Percentiles rank a stretch among this genome's conserved stretches.
phyloP scores from a whole-genome alignment of 2,797 vertebrate species.

The Ctenopoma multispine region DNA sequence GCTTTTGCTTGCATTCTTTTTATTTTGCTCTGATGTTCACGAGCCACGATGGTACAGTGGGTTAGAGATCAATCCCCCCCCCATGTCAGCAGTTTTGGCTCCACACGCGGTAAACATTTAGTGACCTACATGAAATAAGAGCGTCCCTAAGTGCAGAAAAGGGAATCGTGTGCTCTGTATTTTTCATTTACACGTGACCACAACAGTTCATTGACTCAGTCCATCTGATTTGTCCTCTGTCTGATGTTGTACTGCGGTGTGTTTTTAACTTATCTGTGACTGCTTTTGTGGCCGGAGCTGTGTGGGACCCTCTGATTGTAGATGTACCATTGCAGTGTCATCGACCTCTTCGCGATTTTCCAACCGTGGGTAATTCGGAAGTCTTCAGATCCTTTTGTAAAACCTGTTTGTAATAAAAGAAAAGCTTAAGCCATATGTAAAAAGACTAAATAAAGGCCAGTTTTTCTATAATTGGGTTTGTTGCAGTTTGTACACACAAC shows the following conservation, averaged over 20 bases:
- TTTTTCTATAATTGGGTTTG: conserved; percentile 65
- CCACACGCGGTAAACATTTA: conserved; percentile 31
- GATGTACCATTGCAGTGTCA: conserved; percentile 48
- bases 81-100: conserved; percentile 11
- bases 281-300: conserved; percentile 40
- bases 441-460: conserved; percentile 79
- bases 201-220: conserved; percentile 36
- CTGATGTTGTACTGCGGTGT: conserved; percentile 52
- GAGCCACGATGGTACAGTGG: conserved; percentile 30
- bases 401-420: conserved; percentile 81
- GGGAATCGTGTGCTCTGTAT: conserved; percentile 41
- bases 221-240: conserved; percentile 54
- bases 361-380: conserved; percentile 69
- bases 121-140: conserved; percentile 31
- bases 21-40: conserved; percentile 37
- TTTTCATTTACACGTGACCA: conserved; percentile 37
- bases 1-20: conserved; percentile 57
- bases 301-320: conserved; percentile 44
- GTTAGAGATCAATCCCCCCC: conserved; percentile 19
- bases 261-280: conserved; percentile 50
- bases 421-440: conserved; percentile 84
- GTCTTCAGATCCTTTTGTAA: conserved; percentile 79
- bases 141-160: conserved; percentile 33
- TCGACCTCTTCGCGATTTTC: conserved; percentile 56
- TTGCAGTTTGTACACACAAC: not conserved